Evolutionary conservation across 2,797 vertebrate species (phyloP), one percentile per base, ranked within the genome.

Genomic region (Alcedo quadribrachys): DNA sequence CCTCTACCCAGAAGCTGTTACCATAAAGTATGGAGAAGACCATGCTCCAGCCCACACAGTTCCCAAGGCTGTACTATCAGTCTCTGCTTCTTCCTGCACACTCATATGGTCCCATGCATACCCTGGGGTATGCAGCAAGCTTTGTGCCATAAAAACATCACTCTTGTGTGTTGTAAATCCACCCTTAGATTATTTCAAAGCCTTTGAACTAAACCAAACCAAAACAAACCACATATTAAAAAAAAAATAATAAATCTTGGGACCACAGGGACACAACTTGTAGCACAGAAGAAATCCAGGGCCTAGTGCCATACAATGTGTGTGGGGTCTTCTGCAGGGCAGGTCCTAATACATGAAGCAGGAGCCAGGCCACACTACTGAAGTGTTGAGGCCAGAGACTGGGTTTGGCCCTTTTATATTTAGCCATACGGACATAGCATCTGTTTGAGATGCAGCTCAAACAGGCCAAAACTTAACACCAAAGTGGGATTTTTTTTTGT

Each of bases 401-500:
- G 57, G 35, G 4, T 71, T 76, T 65, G 54, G 15, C 27, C 62
- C 8, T 74, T 81, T 85, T 54, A 68, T 83, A 68, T 71, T 82
- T 62, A 75, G 76, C 32, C 80, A 51, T 19, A 75, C 17, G 66
- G 68, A 62, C 65, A 54, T 27, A 87, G 20, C 61, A 85, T 92
- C 83, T 94, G 75, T 85, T 92, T 92, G 75, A 87, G 50, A 92
- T 50, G 54, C 61, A 85, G 71, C 42, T 82, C 5, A 8, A 35
- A 58, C 11, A 9, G 73, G 78, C 93, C 90, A 92, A 93, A 92
- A 90, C 20, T 73, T 67, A 80, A 78, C 84, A 95, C 61, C 79
- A 77, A 78, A 94, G 42, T 30, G 22, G 53, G 53, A 54, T 35
- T 75, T 88, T 78, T 78, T 75, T 91, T 69, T 10, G 61, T 89